phyloP scores from a whole-genome alignment of 2,797 vertebrate genomes.

The Borostomias antarcticus region DNA sequence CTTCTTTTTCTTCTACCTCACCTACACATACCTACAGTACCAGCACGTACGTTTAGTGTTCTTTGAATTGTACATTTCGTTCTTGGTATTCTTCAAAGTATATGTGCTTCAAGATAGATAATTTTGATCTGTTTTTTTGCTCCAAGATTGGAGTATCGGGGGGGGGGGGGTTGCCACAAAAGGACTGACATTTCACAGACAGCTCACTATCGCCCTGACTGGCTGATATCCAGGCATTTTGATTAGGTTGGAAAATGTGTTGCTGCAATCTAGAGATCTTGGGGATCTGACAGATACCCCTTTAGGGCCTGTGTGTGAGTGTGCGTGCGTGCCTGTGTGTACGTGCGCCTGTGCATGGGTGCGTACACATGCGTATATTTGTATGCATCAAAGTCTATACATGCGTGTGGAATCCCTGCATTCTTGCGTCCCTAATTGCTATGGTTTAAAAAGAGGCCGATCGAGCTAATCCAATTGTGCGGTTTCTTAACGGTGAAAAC shows the following conservation, averaged over 20 bases:
- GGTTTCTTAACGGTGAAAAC: slow-evolving; percentile 67
- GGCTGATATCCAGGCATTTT: not conserved
- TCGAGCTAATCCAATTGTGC: slow-evolving; percentile 78
- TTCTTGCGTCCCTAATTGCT: slow-evolving; percentile 68
- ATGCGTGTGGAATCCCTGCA: slow-evolving; percentile 61
- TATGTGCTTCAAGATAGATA: too few relatives aligned
- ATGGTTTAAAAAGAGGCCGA: slow-evolving; percentile 76
- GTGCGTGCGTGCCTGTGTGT: slow-evolving; percentile 5
- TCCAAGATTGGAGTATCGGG: too few relatives aligned
- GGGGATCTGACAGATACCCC: not conserved
- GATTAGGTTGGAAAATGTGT: not conserved
- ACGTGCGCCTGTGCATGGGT: slow-evolving; percentile 33
- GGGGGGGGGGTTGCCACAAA: not conserved
- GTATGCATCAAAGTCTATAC: too few relatives aligned
- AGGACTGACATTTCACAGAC: not conserved
- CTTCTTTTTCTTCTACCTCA: too few relatives aligned
- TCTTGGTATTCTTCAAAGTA: not conserved
- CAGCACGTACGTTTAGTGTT: too few relatives aligned
- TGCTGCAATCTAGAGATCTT: not conserved
- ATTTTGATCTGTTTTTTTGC: too few relatives aligned
- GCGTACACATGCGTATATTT: slow-evolving; percentile 20
- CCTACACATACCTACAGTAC: too few relatives aligned
- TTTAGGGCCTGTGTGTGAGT: slow-evolving; percentile 25
- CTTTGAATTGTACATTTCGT: too few relatives aligned
- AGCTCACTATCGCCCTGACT: not conserved